A percentile compares a stretch with the other conserved stretches of the same genome.
Evolutionary conservation across 1,140 invertebrate genomes (phyloP).

Genomic region (Lethrus apterus): DNA sequence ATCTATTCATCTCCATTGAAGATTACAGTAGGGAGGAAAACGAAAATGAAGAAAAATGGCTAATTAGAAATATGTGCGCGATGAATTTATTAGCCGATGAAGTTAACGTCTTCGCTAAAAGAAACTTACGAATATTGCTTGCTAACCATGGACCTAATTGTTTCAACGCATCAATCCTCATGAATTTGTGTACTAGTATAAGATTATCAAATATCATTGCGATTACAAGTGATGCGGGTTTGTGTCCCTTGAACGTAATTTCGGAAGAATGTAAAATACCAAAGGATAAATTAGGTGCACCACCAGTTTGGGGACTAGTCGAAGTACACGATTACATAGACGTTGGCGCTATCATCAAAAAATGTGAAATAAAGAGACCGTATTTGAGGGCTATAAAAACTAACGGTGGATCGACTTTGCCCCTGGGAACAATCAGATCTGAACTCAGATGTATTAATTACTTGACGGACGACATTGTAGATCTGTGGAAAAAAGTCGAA

Average conservation of each 20-base stretch:
- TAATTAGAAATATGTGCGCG: slow-evolving; percentile 20
- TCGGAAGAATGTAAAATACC: slow-evolving; percentile 41
- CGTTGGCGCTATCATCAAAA: slow-evolving; percentile 42
- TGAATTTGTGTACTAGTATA: slow-evolving; percentile 37
- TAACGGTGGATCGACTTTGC: slow-evolving; percentile 31
- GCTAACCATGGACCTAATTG: slow-evolving; percentile 45
- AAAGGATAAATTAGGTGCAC: slow-evolving; percentile 43
- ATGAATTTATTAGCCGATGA: slow-evolving; percentile 24
- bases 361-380: slow-evolving; percentile 41
- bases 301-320: slow-evolving; percentile 50
- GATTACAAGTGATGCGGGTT: slow-evolving; percentile 44
- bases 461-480: slow-evolving; percentile 38
- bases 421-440: slow-evolving; percentile 40
- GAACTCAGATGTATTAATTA: slow-evolving; percentile 45
- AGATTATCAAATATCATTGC: slow-evolving; percentile 43
- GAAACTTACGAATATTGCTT: slow-evolving; percentile 41
- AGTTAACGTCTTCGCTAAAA: slow-evolving; percentile 42
- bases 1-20: slow-evolving; percentile 18
- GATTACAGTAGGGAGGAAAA: slow-evolving; percentile 12
- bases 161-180: slow-evolving; percentile 44
- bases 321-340: slow-evolving; percentile 46
- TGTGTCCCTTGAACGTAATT: slow-evolving; percentile 35
- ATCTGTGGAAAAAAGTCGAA: slow-evolving; percentile 38
- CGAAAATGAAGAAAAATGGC: slow-evolving; percentile 19
- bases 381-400: slow-evolving; percentile 30